These are phyloP conservation scores for Homalodisca vitripennis DNA, from an alignment of 1,140 invertebrate genomes.

Conservation along the genomic window DNA sequence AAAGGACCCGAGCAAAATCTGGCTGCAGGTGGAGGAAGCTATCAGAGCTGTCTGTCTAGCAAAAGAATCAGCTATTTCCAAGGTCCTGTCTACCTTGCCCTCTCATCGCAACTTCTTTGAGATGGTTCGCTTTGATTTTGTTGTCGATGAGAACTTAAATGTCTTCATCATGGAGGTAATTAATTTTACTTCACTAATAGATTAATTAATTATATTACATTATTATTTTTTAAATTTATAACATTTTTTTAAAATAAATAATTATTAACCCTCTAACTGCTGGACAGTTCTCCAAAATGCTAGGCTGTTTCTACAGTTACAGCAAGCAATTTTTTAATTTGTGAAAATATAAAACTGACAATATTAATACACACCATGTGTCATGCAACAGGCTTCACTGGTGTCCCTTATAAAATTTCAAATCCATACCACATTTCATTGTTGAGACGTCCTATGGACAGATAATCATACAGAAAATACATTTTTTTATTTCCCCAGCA, in stretches of 20 bases:
- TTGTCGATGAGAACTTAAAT: slow-evolving; percentile 84
- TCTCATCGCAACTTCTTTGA: slow-evolving; percentile 85
- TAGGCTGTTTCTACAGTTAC: background rate
- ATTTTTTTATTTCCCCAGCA: no score
- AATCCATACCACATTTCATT: no score
- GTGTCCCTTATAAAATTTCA: no score
- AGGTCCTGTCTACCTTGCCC: slow-evolving; percentile 55
- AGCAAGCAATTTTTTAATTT: background rate
- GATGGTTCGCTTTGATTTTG: slow-evolving; percentile 91
- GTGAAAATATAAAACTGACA: no score
- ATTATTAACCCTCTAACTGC: background rate
- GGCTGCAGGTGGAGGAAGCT: slow-evolving; percentile 77
- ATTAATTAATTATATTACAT: background rate
- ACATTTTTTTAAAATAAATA: background rate
- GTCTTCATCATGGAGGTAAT: slow-evolving; percentile 85
- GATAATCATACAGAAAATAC: no score
- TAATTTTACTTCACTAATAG: no score
- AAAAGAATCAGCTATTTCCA: slow-evolving; percentile 70
- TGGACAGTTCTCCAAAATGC: background rate
- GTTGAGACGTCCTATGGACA: no score
- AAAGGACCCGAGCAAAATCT: slow-evolving; percentile 71
- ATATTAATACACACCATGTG: no score
- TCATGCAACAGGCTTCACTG: no score
- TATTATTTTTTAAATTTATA: background rate
- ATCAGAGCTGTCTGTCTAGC: slow-evolving; percentile 70